These are phyloP conservation scores for Sciaenops ocellatus DNA, from an alignment of 2,797 vertebrate species.

Conservation along the genomic window DNA sequence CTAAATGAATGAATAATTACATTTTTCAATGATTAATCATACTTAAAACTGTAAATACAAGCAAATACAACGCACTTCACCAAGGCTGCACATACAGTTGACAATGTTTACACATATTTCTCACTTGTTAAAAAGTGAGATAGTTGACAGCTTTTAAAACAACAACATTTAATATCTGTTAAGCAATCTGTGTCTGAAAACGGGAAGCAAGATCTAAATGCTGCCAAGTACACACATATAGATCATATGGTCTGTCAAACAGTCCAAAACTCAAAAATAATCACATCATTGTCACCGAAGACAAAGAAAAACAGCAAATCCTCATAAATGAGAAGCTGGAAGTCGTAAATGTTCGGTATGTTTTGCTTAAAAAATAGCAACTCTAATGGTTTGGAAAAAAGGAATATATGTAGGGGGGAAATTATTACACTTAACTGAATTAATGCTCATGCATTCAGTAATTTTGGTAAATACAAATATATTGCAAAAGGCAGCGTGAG, in stretches of 20 bases:
- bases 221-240: too few relatives aligned
- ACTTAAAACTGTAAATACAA: not conserved
- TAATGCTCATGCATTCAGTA: not conserved
- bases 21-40: not conserved
- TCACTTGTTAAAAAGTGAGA: not conserved
- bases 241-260: too few relatives aligned
- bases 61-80: not conserved
- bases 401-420: not conserved
- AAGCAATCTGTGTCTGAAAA: too few relatives aligned
- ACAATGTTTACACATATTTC: not conserved
- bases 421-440: not conserved
- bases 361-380: not conserved
- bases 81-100: not conserved
- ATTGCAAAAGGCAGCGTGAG: not conserved
- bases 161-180: too few relatives aligned
- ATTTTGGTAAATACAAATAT: not conserved
- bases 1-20: not conserved
- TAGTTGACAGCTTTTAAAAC: fast-evolving
- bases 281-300: not conserved
- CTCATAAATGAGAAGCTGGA: not conserved
- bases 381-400: not conserved
- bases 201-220: too few relatives aligned
- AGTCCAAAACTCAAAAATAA: not conserved
- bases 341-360: not conserved
- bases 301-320: not conserved